Base-by-base conservation (phyloP, 2,797 vertebrate genomes). In the Hemitrygon akajei region DNA sequence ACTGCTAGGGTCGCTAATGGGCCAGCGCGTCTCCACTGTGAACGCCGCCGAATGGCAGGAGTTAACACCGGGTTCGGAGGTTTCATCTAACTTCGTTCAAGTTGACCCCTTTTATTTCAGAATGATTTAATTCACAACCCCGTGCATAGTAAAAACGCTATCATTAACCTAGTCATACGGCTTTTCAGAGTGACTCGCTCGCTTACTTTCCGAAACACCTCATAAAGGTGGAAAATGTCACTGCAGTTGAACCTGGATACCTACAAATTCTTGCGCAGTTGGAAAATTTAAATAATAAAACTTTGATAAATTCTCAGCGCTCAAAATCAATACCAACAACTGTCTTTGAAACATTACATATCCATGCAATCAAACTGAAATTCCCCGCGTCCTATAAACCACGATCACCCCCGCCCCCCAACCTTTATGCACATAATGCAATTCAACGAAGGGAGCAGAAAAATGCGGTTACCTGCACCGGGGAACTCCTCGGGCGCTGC, bases 401-500 rank as follows among this genome's bases (percentile, higher is more conserved):
- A 60, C 27, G 30, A 11, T 25, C 30, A 0, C 7, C 86, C 12
- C 60, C 30, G 47, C 47, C 47, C 47, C 47, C 47, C 47, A 47
- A 47, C 47, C 4, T 47, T 47, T 47, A 47, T 47, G 47, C 47
- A 47, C 12, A 22, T 16, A 14, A 34, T 34, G 6, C 86, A 37
- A 71, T n/a, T 20, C 63, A 34, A 89, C 11, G 0, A 11, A 27
- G 2, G 5, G 47, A 47, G 47, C 47, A 47, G 4, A 84, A 58
- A 22, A 71, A 73, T 27, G 75, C 77, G 56, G 58, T 94, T 94
- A 94, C 94, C 94, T 86, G 89, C 69, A 94, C 80, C 92, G 73
- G 93, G 82, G 75, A 94, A 37, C 71, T 87, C 81, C 86, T 94
- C 94, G 93, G 93, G 73, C 86, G 73, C 56, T 89, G 94, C 91